These are phyloP conservation scores for Halichoeres trimaculatus DNA, from an alignment of 2,113 vertebrate species.

Conservation along the genomic window DNA sequence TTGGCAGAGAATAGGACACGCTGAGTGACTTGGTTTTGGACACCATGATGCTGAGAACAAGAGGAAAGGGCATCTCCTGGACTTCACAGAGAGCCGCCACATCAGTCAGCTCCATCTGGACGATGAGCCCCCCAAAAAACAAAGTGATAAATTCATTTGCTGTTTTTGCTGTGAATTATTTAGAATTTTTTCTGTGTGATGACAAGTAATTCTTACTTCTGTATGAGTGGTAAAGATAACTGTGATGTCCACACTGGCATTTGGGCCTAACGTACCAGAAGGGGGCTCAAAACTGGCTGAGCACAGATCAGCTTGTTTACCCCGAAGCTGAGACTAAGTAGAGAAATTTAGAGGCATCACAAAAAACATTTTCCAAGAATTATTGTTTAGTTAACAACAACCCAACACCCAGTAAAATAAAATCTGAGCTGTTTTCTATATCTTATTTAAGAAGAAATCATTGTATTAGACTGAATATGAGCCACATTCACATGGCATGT, in stretches of 20 bases:
- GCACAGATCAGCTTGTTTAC: slow-evolving; percentile 84
- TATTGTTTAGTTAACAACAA: too few species aligned
- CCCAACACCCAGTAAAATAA: too few species aligned
- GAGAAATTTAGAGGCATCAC: not conserved
- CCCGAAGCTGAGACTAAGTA: slow-evolving; percentile 81
- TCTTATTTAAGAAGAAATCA: too few species aligned
- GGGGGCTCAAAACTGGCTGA: slow-evolving; percentile 76
- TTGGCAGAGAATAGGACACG: slow-evolving; percentile 82
- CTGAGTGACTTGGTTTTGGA: slow-evolving; percentile 84
- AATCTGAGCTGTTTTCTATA: too few species aligned
- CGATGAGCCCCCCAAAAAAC: not conserved
- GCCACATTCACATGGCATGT: too few species aligned
- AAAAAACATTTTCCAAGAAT: too few species aligned
- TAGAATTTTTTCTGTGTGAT: not conserved
- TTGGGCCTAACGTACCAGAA: slow-evolving; percentile 84
- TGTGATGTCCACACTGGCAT: slow-evolving; percentile 82
- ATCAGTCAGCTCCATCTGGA: slow-evolving; percentile 85
- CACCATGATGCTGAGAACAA: slow-evolving; percentile 83
- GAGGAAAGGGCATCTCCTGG: slow-evolving; percentile 86
- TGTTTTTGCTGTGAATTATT: not conserved
- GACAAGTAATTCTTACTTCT: slow-evolving; percentile 82
- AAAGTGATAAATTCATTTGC: not conserved
- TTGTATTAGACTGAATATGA: too few species aligned
- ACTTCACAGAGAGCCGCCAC: slow-evolving; percentile 87
- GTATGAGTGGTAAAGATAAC: slow-evolving; percentile 82